phyloP scores from a whole-genome alignment of 2,888 invertebrate genomes.

The Ennomos quercinarius region DNA sequence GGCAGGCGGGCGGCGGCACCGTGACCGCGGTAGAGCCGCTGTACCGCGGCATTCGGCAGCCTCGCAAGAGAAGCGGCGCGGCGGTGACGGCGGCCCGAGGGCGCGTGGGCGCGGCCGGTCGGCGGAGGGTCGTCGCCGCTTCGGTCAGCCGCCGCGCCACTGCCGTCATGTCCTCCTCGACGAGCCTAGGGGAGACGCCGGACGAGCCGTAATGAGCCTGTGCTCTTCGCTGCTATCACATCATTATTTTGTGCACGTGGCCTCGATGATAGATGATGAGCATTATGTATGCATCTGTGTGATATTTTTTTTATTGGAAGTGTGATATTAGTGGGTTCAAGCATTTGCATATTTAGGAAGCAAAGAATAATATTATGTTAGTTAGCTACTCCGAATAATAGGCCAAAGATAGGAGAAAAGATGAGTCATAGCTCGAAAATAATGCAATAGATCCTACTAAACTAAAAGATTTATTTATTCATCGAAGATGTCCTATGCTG shows the following conservation, averaged over 20 bases:
- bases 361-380: conserved; percentile 10
- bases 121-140: conserved; percentile 60
- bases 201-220: conserved; percentile 58
- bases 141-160: conserved; percentile 18
- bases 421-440: background rate
- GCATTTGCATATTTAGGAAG: conserved; percentile 16
- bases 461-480: too few relatives aligned
- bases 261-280: conserved; percentile 43
- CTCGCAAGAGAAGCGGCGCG: conserved; percentile 57
- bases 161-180: conserved; percentile 46
- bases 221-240: conserved; percentile 51
- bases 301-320: too few relatives aligned
- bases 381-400: conserved; percentile 1
- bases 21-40: conserved; percentile 7
- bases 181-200: conserved; percentile 55
- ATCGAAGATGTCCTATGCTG: too few relatives aligned
- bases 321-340: conserved; percentile 22
- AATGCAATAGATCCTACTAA: too few relatives aligned
- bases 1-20: conserved; percentile 45
- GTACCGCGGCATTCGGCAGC: conserved; percentile 40
- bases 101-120: conserved; percentile 74
- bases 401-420: background rate
- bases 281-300: conserved; percentile 25
- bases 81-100: conserved; percentile 65
- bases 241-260: conserved; percentile 45